Base-by-base conservation (phyloP, 2,113 vertebrate genomes). In the Lepus europaeus region DNA sequence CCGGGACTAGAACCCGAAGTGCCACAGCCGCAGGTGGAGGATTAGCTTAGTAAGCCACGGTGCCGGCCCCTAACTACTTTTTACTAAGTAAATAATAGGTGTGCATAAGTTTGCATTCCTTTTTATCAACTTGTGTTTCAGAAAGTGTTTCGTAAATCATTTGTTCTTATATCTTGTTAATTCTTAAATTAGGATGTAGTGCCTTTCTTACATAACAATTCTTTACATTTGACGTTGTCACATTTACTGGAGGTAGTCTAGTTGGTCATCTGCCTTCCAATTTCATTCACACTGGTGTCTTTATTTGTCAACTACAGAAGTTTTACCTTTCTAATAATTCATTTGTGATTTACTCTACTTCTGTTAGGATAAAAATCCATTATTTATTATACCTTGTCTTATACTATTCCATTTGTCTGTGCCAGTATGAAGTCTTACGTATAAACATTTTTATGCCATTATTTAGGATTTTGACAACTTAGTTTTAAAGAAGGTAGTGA, bases 141-240 rank as follows among this genome's bases (percentile, higher is more conserved):
- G 7, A 93, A 86, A 36, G 11, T 33, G 64, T 63, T 87, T 9
- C 51, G 69, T 39, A n/a, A 79, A 87, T 70, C 69, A 49, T 76
- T 61, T 88, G 13, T 77, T 77, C 22, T 66, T 56, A 36, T 9
- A 81, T 56, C 4, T 72, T 51, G 5, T 53, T 80, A 76, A 19
- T 16, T 96, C 93, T 88, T 73, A 89, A 74, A 93, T 89, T 89
- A 95, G 69, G 19, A 56, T 45, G 6, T 66, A 83, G 20, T 45
- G 4, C 16, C 29, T 93, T 79, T 80, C 68, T 87, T 59, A 74
- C 22, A 16, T 81, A 91, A 93, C 6, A 69, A 23, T 33, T 74
- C 33, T 74, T 87, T 69, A 89, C 9, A 73, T 74, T 80, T 83
- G 49, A 80, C 36, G 3, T 36, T 82, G 27, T 1, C 70, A 22